phyloP scores from a whole-genome alignment of 1,140 invertebrate genomes.

The Dreissena polymorpha region DNA sequence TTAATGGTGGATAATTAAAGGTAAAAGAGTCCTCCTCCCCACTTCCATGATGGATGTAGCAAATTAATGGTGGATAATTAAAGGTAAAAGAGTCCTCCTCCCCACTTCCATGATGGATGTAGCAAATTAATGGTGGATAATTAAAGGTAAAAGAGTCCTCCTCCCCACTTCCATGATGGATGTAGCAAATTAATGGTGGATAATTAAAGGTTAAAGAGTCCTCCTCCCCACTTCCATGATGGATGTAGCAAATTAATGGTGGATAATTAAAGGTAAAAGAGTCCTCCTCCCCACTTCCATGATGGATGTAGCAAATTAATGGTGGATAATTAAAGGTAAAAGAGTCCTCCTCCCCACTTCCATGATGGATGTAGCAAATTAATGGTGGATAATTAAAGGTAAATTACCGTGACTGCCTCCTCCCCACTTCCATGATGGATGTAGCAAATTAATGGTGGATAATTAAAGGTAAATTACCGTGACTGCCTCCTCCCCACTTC shows the following conservation, averaged over 20 bases:
- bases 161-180: neutral
- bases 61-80: neutral
- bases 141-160: no score
- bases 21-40: no score
- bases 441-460: neutral
- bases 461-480: neutral
- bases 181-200: neutral
- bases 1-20: neutral
- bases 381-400: neutral
- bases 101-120: neutral
- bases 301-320: neutral
- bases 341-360: no score
- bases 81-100: no score
- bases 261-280: neutral
- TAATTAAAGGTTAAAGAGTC: neutral
- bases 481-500: no score
- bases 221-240: no score
- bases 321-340: neutral
- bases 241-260: neutral
- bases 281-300: no score
- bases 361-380: neutral
- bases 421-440: neutral
- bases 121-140: neutral
- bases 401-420: neutral
- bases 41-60: neutral